A percentile compares a stretch with the other conserved stretches of the same genome.
Conservation (phyloP, 2,113 vertebrate species). For the Isichthys henryi region DNA sequence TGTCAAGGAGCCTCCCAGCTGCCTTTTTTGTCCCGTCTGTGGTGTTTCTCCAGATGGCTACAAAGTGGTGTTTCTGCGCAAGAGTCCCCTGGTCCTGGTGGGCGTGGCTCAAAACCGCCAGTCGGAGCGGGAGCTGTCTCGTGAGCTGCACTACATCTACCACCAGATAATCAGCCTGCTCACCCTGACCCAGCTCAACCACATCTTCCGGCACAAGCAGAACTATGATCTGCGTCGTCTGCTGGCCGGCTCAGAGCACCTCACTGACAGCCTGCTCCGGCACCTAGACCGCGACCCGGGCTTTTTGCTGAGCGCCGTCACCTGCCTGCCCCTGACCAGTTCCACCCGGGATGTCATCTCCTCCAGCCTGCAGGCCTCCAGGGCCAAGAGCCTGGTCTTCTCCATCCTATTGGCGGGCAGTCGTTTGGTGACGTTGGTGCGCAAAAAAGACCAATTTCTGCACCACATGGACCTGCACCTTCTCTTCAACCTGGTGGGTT, state of each 20-base stretch:
- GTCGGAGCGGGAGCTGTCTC: slow-evolving; percentile 83
- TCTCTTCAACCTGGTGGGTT: slow-evolving; percentile 90
- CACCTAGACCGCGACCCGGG: slow-evolving; percentile 86
- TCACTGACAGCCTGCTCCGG: slow-evolving; percentile 84
- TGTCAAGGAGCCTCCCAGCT: background rate
- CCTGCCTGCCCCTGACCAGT: slow-evolving; percentile 77
- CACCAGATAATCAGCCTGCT: slow-evolving; percentile 95
- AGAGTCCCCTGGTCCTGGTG: slow-evolving; percentile 88
- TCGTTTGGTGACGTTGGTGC: slow-evolving; percentile 82
- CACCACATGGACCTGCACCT: slow-evolving; percentile 95
- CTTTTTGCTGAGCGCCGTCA: slow-evolving; percentile 83
- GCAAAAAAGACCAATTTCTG: slow-evolving; percentile 89
- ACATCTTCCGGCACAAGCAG: slow-evolving; percentile 91
- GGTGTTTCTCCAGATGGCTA: slow-evolving; percentile 73
- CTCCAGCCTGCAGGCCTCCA: slow-evolving; percentile 82
- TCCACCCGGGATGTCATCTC: slow-evolving; percentile 72
- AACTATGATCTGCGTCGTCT: slow-evolving; percentile 92
- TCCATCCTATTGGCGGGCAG: slow-evolving; percentile 85
- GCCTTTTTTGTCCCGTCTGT: background rate
- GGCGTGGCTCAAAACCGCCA: slow-evolving; percentile 79
- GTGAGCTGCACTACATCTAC: slow-evolving; percentile 94
- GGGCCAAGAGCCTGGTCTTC: slow-evolving; percentile 84
- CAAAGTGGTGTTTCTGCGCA: slow-evolving; percentile 88
- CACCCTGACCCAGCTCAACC: slow-evolving; percentile 87
- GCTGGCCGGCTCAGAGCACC: slow-evolving; percentile 86